phyloP scores from a whole-genome alignment of 2,113 vertebrate genomes.

The Phalacrocorax brasilianus region DNA sequence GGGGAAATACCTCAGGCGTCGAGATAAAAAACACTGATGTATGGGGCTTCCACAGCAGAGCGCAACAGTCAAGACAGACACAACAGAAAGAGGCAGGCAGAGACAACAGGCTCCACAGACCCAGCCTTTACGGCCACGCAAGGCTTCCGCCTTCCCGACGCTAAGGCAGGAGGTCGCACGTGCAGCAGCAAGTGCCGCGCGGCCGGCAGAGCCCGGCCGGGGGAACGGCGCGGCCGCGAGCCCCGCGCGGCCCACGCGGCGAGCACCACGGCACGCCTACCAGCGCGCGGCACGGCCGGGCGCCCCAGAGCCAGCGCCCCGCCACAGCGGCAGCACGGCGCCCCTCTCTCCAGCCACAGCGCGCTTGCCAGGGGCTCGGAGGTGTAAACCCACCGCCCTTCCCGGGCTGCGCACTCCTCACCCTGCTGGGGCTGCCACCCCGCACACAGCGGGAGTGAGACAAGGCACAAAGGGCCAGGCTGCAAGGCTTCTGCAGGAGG shows the following conservation, averaged over 20 bases:
- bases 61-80: rapidly evolving
- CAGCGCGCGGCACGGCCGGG: neutral
- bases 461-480: rapidly evolving
- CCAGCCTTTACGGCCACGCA: rapidly evolving
- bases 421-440: too few species aligned
- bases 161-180: rapidly evolving
- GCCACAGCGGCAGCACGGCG: neutral
- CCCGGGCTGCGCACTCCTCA: rapidly evolving
- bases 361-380: neutral
- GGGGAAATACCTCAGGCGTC: too few species aligned
- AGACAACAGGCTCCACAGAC: rapidly evolving
- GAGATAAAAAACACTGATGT: rapidly evolving
- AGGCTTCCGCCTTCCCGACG: rapidly evolving
- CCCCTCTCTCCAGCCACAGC: rapidly evolving
- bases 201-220: neutral
- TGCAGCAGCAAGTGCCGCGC: rapidly evolving
- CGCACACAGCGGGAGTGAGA: rapidly evolving
- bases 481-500: too few species aligned
- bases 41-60: rapidly evolving
- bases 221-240: rapidly evolving
- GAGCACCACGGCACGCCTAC: rapidly evolving
- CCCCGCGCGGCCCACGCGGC: rapidly evolving
- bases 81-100: rapidly evolving
- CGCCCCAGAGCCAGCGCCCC: neutral
- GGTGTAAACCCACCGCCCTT: rapidly evolving